phyloP scores from a whole-genome alignment of 1,140 invertebrate species.

The Bombus confusus region DNA sequence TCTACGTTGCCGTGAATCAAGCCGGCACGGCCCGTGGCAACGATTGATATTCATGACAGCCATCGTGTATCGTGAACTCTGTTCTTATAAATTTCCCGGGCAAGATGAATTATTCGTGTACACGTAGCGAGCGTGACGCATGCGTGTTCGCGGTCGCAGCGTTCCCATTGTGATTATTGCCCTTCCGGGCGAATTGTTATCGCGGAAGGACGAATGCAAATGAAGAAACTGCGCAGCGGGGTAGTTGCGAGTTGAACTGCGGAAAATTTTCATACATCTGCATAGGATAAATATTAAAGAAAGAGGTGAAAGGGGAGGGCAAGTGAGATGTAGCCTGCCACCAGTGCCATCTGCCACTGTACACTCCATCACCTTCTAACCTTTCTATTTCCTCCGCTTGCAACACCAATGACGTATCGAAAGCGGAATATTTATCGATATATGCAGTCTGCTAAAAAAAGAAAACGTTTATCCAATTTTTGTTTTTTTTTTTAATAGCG shows the following conservation, averaged over 20 bases:
- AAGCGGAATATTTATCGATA: not conserved
- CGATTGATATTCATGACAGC: conserved; percentile 61
- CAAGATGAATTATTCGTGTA: conserved; percentile 16
- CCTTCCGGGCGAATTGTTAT: conserved; percentile 52
- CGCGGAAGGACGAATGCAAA: conserved; percentile 61
- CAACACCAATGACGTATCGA: not conserved
- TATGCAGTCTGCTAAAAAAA: too few relatives aligned
- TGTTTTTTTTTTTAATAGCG: too few relatives aligned
- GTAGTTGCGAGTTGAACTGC: conserved; percentile 16
- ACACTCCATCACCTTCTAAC: not conserved
- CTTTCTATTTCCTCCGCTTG: not conserved
- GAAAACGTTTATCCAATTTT: too few relatives aligned
- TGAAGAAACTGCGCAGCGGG: conserved; percentile 24
- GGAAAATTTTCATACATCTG: conserved; percentile 49
- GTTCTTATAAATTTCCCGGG: conserved; percentile 39
- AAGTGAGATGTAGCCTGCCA: not conserved
- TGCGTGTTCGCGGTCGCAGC: conserved; percentile 23
- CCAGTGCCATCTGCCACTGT: conserved; percentile 17
- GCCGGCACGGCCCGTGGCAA: not conserved
- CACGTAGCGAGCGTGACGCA: not conserved
- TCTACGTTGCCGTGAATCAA: not conserved
- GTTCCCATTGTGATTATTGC: conserved; percentile 36
- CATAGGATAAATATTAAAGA: conserved; percentile 53
- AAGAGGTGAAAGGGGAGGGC: not conserved
- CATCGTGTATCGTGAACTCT: conserved; percentile 36